These are phyloP conservation scores for Ahaetulla prasina DNA, from an alignment of 2,113 vertebrate genomes.

Conservation along the genomic window DNA sequence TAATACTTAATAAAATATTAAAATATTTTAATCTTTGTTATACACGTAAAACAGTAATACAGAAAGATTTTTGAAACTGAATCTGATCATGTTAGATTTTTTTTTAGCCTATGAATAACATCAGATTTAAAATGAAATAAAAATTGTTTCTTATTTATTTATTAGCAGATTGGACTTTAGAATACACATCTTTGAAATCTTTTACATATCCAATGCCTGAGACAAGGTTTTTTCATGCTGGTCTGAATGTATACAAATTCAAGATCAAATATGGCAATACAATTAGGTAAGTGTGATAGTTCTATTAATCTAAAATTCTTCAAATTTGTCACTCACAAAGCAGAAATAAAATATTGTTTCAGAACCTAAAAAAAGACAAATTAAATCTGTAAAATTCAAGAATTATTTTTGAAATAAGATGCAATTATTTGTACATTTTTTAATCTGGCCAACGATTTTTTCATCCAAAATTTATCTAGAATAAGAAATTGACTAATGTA, in stretches of 20 bases:
- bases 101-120: not conserved
- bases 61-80: not conserved
- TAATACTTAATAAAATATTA: not conserved
- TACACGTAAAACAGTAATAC: not conserved
- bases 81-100: not conserved
- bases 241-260: constrained; percentile 78
- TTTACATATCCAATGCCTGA: constrained; percentile 78
- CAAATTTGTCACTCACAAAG: not conserved
- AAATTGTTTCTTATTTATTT: not conserved
- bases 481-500: not conserved
- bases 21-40: not conserved
- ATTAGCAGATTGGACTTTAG: constrained; percentile 16
- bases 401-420: not conserved
- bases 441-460: not conserved
- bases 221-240: constrained; percentile 80
- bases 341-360: not conserved
- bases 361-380: not conserved
- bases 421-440: not conserved
- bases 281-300: constrained; percentile 66
- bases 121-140: not conserved
- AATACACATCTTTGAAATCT: constrained; percentile 73
- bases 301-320: not conserved
- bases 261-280: constrained; percentile 76
- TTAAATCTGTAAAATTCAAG: not conserved
- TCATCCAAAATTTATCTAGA: not conserved